Conservation (phyloP, 2,888 invertebrate species). For the Drosophila mayaguana region DNA sequence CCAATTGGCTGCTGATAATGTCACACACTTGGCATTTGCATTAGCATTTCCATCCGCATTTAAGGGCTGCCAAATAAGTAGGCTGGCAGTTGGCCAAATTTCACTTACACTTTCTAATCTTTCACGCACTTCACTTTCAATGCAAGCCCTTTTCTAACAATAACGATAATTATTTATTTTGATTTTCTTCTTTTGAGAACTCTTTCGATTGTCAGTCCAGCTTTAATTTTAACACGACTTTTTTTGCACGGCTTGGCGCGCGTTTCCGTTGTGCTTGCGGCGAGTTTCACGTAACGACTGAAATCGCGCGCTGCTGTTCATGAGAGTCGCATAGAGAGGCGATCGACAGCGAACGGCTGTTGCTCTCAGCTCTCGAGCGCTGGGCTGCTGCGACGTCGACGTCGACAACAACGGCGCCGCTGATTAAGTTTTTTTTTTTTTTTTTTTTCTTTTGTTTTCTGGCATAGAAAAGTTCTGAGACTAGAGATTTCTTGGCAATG, state of each 20-base stretch:
- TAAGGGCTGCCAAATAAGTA: slow-evolving; percentile 14
- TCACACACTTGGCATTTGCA: slow-evolving; percentile 61
- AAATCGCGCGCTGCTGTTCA: slow-evolving; percentile 41
- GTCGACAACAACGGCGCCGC: slow-evolving; percentile 11
- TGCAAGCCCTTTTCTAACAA: neutral
- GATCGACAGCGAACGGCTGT: slow-evolving; percentile 19
- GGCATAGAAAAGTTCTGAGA: slow-evolving; percentile 60
- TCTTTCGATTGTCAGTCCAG: slow-evolving; percentile 4
- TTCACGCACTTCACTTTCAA: slow-evolving; percentile 18
- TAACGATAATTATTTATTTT: slow-evolving; percentile 15
- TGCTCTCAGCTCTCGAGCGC: slow-evolving; percentile 32
- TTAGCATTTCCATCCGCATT: slow-evolving; percentile 41
- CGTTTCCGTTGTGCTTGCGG: slow-evolving; percentile 59
- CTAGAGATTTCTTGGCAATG: slow-evolving; percentile 42
- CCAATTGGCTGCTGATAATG: slow-evolving; percentile 66
- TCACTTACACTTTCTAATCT: slow-evolving; percentile 76
- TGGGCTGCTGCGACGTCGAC: slow-evolving; percentile 43
- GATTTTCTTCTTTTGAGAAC: slow-evolving; percentile 4
- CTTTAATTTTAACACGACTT: slow-evolving; percentile 32
- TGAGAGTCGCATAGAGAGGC: slow-evolving; percentile 44
- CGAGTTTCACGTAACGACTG: slow-evolving; percentile 68
- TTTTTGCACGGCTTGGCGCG: slow-evolving; percentile 46
- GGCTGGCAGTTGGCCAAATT: slow-evolving; percentile 26
- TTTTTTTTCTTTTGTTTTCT: slow-evolving; percentile 16
- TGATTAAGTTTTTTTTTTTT: slow-evolving; percentile 29